Evolutionary conservation across 2,797 vertebrate species (phyloP), one percentile per base, ranked within the genome.

Genomic region (Acestrorhynchus altus): DNA sequence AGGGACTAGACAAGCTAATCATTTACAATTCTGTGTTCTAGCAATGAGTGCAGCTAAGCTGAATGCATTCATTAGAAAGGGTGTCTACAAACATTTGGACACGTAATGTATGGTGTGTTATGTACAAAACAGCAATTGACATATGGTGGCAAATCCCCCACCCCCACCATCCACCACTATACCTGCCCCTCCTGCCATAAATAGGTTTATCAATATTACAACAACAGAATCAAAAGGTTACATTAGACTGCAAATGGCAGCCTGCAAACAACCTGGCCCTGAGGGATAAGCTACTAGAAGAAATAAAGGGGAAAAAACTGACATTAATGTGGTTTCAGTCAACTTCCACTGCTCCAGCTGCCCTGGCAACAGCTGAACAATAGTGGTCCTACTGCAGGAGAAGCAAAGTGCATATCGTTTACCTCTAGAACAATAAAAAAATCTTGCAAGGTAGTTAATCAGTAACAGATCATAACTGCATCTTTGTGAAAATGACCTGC

Each of bases 191-290:
- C 60, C 35, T 35, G 57, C 39, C 28, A 64, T 73, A 67, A 72
- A 76, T 64, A 63, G 77, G 52, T 18, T 61, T 69, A 68, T 79
- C 73, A 59, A 61, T 79, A 28, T 24, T 13, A 72, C 72, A 61
- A 42, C 46, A 52, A 67, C 52, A 40, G 31, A 61, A 66, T 39
- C 51, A 44, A 75, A 76, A 76, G 77, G 72, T 72, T 74, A 82
- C 26, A 31, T 47, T 52, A 75, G 69, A 51, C 63, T 61, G 42
- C 35, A 76, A 73, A 72, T 66, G 60, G 46, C 47, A 47, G 40
- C n/a, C 59, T n/a, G 46, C 31, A 81, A 72, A 66, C 54, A 67
- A 60, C 59, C 72, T 47, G 22, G 39, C 64, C 47, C 72, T 44
- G 72, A 26, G 15, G 54, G 28, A 18, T 18, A 60, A 49, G n/a